Evolutionary conservation across 2,797 vertebrate genomes (phyloP).

Genomic region (Artibeus lituratus): DNA sequence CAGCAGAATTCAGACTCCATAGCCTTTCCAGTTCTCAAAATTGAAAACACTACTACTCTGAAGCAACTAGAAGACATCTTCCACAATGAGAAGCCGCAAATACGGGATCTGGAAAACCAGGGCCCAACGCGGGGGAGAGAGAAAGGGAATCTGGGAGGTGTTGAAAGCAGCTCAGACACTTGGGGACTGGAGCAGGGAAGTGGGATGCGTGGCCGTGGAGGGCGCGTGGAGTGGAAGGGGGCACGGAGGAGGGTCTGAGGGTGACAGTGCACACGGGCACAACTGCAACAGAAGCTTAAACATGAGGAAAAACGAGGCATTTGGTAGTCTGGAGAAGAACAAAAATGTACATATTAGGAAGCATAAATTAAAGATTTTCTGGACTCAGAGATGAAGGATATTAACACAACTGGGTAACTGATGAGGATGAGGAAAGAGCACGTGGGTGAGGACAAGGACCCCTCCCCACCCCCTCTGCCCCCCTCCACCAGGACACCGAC

Average conservation of each 20-base stretch:
- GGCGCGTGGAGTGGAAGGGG: background rate
- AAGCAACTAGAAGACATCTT: background rate
- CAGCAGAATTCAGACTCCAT: background rate
- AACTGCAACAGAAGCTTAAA: background rate
- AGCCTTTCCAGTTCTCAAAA: background rate
- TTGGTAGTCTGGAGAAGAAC: background rate
- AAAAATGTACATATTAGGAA: background rate
- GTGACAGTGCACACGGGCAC: background rate
- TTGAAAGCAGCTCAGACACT: background rate
- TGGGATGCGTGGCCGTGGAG: no score
- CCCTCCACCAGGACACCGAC: background rate
- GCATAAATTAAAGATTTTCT: background rate
- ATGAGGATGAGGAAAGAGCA: background rate
- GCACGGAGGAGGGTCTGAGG: background rate
- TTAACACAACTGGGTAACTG: background rate
- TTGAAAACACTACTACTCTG: no score
- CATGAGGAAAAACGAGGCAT: background rate
- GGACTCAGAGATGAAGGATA: rapidly evolving
- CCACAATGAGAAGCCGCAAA: background rate
- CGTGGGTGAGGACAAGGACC: rapidly evolving
- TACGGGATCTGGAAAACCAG: background rate
- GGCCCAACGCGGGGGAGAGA: background rate
- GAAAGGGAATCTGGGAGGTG: no score
- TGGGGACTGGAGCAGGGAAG: no score
- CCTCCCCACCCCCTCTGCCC: background rate